Evolutionary conservation across 2,888 invertebrate genomes (phyloP).

Genomic region (Hartigia nigra): DNA sequence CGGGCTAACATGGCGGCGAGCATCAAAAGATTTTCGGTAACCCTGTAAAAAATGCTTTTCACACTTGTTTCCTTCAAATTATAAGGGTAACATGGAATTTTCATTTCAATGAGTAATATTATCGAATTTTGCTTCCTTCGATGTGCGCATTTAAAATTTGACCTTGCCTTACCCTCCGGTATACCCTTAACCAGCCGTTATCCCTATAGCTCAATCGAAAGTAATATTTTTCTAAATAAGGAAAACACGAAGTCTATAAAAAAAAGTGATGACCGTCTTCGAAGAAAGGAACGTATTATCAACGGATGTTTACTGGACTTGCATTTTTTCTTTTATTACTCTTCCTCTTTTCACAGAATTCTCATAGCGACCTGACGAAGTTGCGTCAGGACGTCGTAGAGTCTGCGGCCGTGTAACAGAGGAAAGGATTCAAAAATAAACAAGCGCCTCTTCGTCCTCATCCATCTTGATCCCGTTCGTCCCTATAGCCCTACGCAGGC

Average conservation of each 20-base stretch:
- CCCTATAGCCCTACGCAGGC: not conserved
- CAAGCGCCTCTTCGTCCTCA: not conserved
- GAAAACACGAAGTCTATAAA: not conserved
- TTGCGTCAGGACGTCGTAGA: not conserved
- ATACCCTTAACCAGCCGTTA: not conserved
- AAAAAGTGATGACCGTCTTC: not conserved
- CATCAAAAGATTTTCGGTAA: not conserved
- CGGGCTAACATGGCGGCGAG: not conserved
- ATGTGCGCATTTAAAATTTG: not conserved
- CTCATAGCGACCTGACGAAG: not conserved
- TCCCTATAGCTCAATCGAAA: not conserved
- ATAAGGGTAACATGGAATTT: not conserved
- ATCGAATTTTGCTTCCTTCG: not conserved
- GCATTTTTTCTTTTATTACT: not conserved
- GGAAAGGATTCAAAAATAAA: not conserved
- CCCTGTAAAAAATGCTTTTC: not conserved
- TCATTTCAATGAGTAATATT: not conserved
- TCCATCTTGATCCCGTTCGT: not conserved
- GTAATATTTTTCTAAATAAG: not conserved
- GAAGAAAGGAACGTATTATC: not conserved
- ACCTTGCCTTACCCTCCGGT: not conserved
- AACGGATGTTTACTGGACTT: not conserved
- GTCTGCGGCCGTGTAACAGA: not conserved
- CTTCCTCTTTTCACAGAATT: not conserved
- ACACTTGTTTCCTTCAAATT: not conserved